Percentiles rank a stretch among this genome's conserved stretches.
Conservation (phyloP, 2,797 vertebrate species). For the Cephalopachus bancanus region DNA sequence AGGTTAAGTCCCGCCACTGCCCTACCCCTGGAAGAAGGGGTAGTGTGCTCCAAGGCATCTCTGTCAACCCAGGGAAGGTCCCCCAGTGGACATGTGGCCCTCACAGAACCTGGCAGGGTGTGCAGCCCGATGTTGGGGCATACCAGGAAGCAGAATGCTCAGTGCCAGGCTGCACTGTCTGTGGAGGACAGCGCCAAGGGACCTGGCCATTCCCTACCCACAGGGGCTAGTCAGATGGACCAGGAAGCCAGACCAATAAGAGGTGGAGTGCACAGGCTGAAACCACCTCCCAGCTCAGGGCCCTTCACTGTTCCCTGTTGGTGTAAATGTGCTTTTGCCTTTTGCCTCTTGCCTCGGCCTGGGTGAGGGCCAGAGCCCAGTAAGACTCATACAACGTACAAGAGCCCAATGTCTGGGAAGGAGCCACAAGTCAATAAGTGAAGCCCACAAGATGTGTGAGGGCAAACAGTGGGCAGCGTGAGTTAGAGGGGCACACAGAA, state of each 20-base stretch:
- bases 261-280: rapidly evolving
- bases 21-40: not conserved
- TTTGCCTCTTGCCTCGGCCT: not conserved
- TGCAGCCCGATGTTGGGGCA: too few relatives aligned
- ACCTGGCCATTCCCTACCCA: not conserved
- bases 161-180: not conserved
- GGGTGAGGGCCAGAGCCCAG: not conserved
- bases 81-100: not conserved
- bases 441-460: not conserved
- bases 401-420: not conserved
- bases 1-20: not conserved
- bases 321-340: not conserved
- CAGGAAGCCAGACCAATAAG: rapidly evolving
- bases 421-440: not conserved
- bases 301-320: not conserved
- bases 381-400: not conserved
- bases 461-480: not conserved
- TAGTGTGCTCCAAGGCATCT: not conserved
- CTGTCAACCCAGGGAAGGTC: not conserved
- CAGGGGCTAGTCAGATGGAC: not conserved
- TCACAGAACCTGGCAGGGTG: too few relatives aligned
- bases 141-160: too few relatives aligned
- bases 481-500: not conserved
- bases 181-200: not conserved
- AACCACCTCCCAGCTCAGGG: not conserved